Conservation (phyloP, 35 echinoderm and acorn worm species). For the Amphiura filiformis region DNA sequence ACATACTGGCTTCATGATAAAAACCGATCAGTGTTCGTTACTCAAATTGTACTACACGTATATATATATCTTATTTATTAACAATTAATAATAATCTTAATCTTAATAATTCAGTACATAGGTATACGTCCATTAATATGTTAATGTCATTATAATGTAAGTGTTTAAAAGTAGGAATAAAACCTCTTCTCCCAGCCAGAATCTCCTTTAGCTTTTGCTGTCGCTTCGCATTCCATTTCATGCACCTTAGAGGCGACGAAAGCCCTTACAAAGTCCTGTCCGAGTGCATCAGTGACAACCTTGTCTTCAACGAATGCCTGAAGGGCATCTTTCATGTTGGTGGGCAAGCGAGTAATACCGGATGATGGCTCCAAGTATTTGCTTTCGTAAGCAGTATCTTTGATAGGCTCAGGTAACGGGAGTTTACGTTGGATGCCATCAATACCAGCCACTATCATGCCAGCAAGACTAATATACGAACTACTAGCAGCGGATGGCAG, state of each 20-base stretch:
- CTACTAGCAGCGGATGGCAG: slow-evolving; percentile 66
- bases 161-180: no score
- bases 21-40: no score
- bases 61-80: no score
- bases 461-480: slow-evolving; percentile 72
- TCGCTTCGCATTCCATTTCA: slow-evolving; percentile 61
- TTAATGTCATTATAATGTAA: no score
- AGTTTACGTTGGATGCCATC: slow-evolving; percentile 60
- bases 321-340: slow-evolving; percentile 58
- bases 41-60: no score
- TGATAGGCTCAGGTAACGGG: slow-evolving; percentile 42
- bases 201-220: slow-evolving; percentile 45
- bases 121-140: no score
- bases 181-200: neutral
- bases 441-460: slow-evolving; percentile 70
- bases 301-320: slow-evolving; percentile 67
- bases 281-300: slow-evolving; percentile 57
- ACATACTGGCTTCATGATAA: no score
- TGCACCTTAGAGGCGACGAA: slow-evolving; percentile 65
- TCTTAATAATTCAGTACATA: no score
- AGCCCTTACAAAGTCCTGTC: slow-evolving; percentile 64
- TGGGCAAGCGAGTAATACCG: slow-evolving; percentile 16
- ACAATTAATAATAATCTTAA: no score
- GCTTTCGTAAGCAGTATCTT: slow-evolving; percentile 40
- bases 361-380: slow-evolving; percentile 32